Base-by-base conservation (phyloP, 2,113 vertebrate genomes). In the Sciurus niger region DNA sequence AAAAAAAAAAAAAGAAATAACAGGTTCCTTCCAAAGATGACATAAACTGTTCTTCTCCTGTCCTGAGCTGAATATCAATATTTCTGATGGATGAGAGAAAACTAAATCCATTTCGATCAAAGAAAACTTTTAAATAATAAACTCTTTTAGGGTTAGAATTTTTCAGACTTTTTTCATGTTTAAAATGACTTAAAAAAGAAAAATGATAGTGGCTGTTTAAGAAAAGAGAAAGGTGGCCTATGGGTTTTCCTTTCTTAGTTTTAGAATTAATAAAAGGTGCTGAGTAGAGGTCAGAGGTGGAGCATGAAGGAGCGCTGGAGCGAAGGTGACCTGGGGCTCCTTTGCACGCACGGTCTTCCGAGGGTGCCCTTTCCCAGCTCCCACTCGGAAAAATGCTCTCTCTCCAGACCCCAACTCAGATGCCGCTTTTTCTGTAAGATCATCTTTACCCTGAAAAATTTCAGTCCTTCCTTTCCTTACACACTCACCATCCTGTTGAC, bases 21-120 rank as follows among this genome's bases (percentile, higher is more conserved):
- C 37, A 43, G 17, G 16, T 9, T 93, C 37, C 55, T 93, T 70
- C 30, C n/a, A 25, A 40, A 46, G 13, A 90, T 30, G 65, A 77
- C 28, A 68, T 60, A 73, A 87, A 48, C 53, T 58, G 22, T 55
- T 90, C 84, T 77, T 20, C 13, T 53, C 48, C 32, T 77, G 60
- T 30, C 14, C 65, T 74, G 34, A 2, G 32, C 13, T 87, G 63
- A 93, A 79, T 58, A 79, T 10, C 78, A 60, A 20, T 74, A 58
- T 60, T 94, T 78, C 82, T 93, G 53, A 84, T 68, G 30, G 37
- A 60, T 79, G 53, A 20, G 63, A 82, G 70, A 60, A 90, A n/a
- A 32, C 55, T 51, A 79, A 90, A 90, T 76, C 28, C 67, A 84
- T 73, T 58, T 93, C 5, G 9, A 34, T 13, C 40, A 40, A 40